Conservation (phyloP, 2,888 invertebrate genomes). For the Ophion slaviceki region DNA sequence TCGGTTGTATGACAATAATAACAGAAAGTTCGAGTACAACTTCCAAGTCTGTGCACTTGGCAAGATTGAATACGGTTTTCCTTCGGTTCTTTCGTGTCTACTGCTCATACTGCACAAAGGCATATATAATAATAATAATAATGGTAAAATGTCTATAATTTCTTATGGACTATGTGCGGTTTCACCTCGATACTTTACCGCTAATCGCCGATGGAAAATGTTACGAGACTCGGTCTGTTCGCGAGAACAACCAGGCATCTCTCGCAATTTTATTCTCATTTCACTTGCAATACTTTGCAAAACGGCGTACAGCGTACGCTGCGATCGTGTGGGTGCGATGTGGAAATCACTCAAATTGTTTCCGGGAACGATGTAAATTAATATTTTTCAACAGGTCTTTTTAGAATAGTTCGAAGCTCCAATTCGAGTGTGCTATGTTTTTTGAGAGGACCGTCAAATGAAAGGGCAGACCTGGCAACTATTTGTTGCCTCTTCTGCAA, state of each 20-base stretch:
- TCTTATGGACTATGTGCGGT: slow-evolving; percentile 25
- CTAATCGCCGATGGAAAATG: slow-evolving; percentile 55
- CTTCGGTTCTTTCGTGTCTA: neutral
- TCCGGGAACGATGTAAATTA: neutral
- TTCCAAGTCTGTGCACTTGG: neutral
- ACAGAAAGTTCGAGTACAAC: neutral
- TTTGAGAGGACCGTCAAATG: neutral
- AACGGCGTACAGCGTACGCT: neutral
- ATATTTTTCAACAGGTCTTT: neutral
- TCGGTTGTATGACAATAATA: neutral
- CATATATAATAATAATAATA: neutral
- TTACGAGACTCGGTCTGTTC: slow-evolving; percentile 9
- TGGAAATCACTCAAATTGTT: slow-evolving; percentile 27
- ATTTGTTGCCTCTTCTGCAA: too few relatives aligned
- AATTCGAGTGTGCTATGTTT: neutral
- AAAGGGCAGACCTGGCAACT: neutral
- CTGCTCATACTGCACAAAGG: neutral
- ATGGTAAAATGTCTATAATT: slow-evolving; percentile 15
- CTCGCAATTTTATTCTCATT: slow-evolving; percentile 53
- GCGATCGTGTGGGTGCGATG: slow-evolving; percentile 28
- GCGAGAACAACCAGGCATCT: slow-evolving; percentile 22
- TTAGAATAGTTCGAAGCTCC: neutral
- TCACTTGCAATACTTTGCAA: slow-evolving; percentile 18
- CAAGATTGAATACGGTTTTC: slow-evolving; percentile 1
- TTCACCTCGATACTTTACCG: slow-evolving; percentile 55